Base-by-base conservation (phyloP, 1,140 invertebrate genomes). In the Drosophila santomea region DNA sequence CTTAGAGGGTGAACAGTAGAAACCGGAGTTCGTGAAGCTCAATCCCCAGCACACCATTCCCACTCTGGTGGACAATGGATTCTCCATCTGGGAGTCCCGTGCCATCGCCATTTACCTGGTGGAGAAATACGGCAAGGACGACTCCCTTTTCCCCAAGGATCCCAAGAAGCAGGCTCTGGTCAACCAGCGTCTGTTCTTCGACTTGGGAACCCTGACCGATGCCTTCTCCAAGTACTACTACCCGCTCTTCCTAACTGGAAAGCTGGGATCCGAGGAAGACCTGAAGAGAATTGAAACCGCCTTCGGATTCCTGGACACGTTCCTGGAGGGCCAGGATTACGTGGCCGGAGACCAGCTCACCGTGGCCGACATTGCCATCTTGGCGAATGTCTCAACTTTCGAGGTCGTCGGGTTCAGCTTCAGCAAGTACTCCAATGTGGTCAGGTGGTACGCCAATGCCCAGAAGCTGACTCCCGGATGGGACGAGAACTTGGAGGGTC, bases 241-340 rank as follows among this genome's bases (percentile, higher is more conserved):
- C 78, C 95, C 95, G 20, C 93, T 94, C 62, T 69, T 96, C 0
- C 95, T 96, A 67, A 93, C 74, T 2, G 94, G 94, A 39, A 20
- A 45, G 1, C 38, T 56, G 52, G 94, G 92, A 2, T 94, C 96
- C 80, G 93, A 94, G 12, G 94, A 94, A 0, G 96, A 96, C 80
- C 80, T 94, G 20, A 93, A 94, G n/a, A 95, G 95, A 73, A 91
- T 96, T 1, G 93, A 94, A 4, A 93, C 94, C 5, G 94, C 94
- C 0, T 20, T 20, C 20, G 20, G 20, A 1, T 20, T 20, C 20
- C 20, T 20, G 20, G 20, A 20, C 20, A 20, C 20, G 20, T 20
- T 20, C 20, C 20, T 20, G 20, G 20, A 20, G 20, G 20, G 20
- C 20, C 20, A 20, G 20, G 20, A 20, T 20, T 20, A 20, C 20